Evolutionary conservation across 92 coral and sea anemone species (phyloP).

Genomic region (Meandrina meandrites): DNA sequence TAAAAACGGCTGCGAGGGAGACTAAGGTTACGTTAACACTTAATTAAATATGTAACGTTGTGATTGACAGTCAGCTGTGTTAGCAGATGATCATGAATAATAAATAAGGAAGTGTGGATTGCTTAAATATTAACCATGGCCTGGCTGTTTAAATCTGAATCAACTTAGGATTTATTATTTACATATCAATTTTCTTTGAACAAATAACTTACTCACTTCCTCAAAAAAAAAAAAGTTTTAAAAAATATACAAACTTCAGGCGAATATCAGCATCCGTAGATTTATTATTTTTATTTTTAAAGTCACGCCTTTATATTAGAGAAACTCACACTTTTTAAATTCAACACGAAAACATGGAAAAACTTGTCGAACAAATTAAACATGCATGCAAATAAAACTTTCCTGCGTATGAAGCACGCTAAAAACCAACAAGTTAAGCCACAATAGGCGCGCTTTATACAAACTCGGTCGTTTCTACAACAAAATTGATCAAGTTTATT

Average conservation of each 20-base stretch:
- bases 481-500: neutral
- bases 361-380: constrained; percentile 5
- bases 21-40: too few relatives aligned
- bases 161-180: neutral
- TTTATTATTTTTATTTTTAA: neutral
- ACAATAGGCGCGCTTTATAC: neutral
- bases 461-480: neutral
- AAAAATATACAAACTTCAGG: neutral
- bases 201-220: neutral
- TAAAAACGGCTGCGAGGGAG: too few relatives aligned
- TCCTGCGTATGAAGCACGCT: neutral
- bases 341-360: neutral
- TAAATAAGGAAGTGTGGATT: neutral
- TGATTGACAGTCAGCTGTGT: too few relatives aligned
- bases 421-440: neutral
- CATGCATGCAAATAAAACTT: neutral
- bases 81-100: neutral
- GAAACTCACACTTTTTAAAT: neutral
- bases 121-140: too few relatives aligned
- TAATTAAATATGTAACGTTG: too few relatives aligned
- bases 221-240: too few relatives aligned
- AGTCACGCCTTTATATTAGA: neutral
- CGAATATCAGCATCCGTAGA: neutral
- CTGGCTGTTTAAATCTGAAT: neutral
- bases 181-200: neutral